Conservation (phyloP, 2,888 invertebrate species). For the Auanema freiburgensis region DNA sequence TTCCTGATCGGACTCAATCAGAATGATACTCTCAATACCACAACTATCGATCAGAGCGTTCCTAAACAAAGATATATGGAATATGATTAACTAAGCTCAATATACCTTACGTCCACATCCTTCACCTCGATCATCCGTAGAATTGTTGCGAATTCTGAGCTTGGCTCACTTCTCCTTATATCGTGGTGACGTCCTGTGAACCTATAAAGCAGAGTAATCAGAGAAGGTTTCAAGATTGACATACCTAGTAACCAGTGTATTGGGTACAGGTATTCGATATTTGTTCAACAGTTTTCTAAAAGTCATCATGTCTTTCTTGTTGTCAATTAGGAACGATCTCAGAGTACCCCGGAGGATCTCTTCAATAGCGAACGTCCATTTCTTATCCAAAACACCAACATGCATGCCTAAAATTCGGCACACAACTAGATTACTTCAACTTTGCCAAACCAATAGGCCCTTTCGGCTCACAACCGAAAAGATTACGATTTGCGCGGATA, state of each 20-base stretch:
- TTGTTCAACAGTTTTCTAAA: constrained; percentile 18
- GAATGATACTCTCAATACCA: constrained; percentile 39
- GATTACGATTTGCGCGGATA: constrained; percentile 23
- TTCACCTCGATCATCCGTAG: no score
- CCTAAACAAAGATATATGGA: constrained; percentile 24
- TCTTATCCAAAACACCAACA: constrained; percentile 40
- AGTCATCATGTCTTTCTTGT: constrained; percentile 15
- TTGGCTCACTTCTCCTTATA: no score
- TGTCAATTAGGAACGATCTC: constrained; percentile 25
- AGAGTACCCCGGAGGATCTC: constrained; percentile 20
- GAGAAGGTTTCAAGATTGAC: no score
- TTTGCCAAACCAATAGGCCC: constrained; percentile 49
- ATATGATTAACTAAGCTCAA: no score
- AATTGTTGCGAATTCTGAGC: no score
- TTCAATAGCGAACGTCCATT: constrained; percentile 50
- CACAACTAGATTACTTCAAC: not conserved
- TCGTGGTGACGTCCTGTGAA: no score
- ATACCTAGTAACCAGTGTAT: constrained; percentile 21
- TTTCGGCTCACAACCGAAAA: constrained; percentile 41
- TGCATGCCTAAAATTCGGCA: constrained; percentile 37
- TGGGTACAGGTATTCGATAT: constrained; percentile 15
- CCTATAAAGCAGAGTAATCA: no score
- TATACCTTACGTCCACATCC: no score
- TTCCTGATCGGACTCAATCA: constrained; percentile 45
- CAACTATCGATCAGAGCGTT: constrained; percentile 46